Conservation (phyloP, 2,797 vertebrate genomes). For the Corythornis leucogaster region DNA sequence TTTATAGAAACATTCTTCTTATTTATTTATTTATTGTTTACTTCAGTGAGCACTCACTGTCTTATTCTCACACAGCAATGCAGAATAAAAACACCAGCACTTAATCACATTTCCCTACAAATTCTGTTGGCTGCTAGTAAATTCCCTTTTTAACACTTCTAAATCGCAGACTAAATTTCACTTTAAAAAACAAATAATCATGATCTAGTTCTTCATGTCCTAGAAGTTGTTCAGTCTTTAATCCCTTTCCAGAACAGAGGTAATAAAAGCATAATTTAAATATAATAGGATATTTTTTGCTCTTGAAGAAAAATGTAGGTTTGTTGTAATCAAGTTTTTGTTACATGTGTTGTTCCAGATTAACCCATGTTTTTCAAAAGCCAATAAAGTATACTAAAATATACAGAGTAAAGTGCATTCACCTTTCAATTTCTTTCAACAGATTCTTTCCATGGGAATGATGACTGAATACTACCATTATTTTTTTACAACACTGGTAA, state of each 20-base stretch:
- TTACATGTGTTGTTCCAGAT: not conserved
- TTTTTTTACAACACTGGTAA: slow-evolving; percentile 99
- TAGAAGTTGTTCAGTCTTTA: not conserved
- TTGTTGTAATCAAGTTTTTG: not conserved
- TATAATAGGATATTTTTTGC: not conserved
- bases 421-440: slow-evolving; percentile 43
- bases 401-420: not conserved
- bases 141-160: not conserved
- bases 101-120: not conserved
- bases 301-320: not conserved
- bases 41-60: not conserved
- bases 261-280: slow-evolving; percentile 10
- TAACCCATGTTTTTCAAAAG: not conserved
- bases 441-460: slow-evolving; percentile 99
- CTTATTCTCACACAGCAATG: not conserved
- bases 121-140: not conserved
- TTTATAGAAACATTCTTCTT: slow-evolving; percentile 6
- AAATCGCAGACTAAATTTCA: not conserved
- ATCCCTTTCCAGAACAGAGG: not conserved
- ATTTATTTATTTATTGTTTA: not conserved
- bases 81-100: not conserved
- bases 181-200: not conserved
- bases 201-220: not conserved
- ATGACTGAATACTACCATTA: slow-evolving; percentile 99
- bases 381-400: not conserved